Evolutionary conservation across 2,113 vertebrate genomes (phyloP), one percentile per base, ranked within the genome.

Genomic region (Pachypanchax playfairii): DNA sequence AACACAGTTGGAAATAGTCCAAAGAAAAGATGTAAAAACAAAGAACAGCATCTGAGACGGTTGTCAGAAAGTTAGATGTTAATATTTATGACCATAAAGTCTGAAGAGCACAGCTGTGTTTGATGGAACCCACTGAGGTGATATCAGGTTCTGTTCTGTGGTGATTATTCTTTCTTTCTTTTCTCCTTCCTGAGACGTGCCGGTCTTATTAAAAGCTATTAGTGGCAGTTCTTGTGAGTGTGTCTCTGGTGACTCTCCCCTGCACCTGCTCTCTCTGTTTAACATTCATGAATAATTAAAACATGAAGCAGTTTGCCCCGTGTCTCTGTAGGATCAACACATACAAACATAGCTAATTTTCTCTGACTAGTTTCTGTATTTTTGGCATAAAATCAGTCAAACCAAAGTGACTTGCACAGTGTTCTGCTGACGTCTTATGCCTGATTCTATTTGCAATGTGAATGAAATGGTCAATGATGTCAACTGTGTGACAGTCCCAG

Each of bases 181-280:
- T 35, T 63, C 63, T 52, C 73, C 58, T 44, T 57, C 36, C 49
- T 51, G 9, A 35, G 47, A 79, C 52, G 72, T 61, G 63, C 58
- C 53, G 60, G 52, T 72, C 33, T n/a, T 77, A 73, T 83, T 75
- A 79, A 63, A 44, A 70, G 66, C 57, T 50, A 70, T 87, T 84
- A 75, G 76, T 65, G 43, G 69, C 71, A 64, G 55, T 59, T 65
- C 26, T 68, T 58, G 24, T 77, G 54, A 63, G 59, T 15, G 47
- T 81, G 47, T 49, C 75, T 82, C 67, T 70, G 59, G 53, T 72
- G 68, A 70, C 59, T 73, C 48, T 26, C 5, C 41, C 17, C 56
- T 76, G 73, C 87, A 90, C 86, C 90, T 90, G 87, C 78, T 82
- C 73, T 53, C 65, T 58, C 85, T 86, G 68, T 85, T 91, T 88